Evolutionary conservation across 2,888 invertebrate genomes (phyloP).

Genomic region (Eugnorisma glareosa): DNA sequence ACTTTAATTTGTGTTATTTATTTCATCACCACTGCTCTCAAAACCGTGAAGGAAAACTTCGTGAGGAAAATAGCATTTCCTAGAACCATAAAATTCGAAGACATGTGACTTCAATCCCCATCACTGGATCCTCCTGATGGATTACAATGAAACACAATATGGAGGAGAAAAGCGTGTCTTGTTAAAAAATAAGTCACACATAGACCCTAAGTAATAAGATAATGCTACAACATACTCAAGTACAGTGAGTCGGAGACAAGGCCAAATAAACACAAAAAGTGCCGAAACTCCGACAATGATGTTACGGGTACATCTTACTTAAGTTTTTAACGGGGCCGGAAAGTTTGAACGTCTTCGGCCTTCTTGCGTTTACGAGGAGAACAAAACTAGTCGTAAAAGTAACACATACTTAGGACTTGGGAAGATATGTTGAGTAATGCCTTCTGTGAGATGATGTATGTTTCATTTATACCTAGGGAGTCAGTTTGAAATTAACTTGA

Average conservation of each 20-base stretch:
- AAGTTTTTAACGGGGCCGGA: constrained; percentile 52
- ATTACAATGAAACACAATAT: not conserved
- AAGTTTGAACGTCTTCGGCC: constrained; percentile 40
- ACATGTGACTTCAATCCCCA: not conserved
- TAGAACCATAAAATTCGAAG: not conserved
- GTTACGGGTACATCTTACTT: constrained; percentile 44
- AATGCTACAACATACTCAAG: constrained; percentile 21
- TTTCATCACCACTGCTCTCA: not conserved
- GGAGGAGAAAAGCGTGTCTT: not conserved
- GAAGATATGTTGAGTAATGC: constrained; percentile 22
- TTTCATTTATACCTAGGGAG: not conserved
- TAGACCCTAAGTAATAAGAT: constrained; percentile 4
- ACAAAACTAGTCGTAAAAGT: constrained; percentile 48
- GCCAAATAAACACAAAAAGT: constrained; percentile 39
- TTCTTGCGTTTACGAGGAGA: constrained; percentile 45
- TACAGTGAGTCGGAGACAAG: constrained; percentile 1
- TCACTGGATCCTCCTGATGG: not conserved
- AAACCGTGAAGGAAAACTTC: not conserved
- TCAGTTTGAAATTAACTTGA: not conserved
- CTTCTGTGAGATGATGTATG: not conserved
- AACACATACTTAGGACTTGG: constrained; percentile 11
- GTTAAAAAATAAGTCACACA: not conserved
- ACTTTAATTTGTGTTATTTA: not conserved
- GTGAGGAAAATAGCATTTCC: not conserved
- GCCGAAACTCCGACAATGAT: constrained; percentile 47